Evolutionary conservation across 2,888 invertebrate genomes (phyloP).

Genomic region (Phytoseiulus persimilis): DNA sequence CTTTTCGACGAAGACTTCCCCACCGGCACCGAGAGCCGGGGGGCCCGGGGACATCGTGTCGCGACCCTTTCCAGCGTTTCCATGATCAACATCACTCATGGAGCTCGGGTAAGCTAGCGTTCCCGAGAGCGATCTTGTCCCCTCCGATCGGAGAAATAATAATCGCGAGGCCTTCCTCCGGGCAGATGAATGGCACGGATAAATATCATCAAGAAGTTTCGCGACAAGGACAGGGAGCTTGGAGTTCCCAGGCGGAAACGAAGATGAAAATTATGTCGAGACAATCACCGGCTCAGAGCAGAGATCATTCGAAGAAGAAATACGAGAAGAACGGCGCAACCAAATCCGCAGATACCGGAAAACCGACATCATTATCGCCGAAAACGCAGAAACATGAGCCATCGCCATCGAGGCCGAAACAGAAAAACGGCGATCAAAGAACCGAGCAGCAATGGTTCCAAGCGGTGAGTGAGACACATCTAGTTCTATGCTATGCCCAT

Average conservation of each 20-base stretch:
- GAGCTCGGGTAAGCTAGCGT: slow-evolving; percentile 50
- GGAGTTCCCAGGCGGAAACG: neutral
- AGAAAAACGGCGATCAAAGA: neutral
- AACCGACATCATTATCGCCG: neutral
- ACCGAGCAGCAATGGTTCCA: neutral
- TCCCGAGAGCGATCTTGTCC: neutral
- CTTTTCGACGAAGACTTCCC: slow-evolving; percentile 69
- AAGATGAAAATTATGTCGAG: neutral
- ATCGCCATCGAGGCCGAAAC: neutral
- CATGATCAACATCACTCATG: slow-evolving; percentile 59
- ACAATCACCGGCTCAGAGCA: neutral
- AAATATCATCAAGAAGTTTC: neutral
- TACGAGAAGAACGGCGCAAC: neutral
- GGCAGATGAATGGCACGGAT: neutral
- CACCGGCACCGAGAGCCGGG: slow-evolving; percentile 55
- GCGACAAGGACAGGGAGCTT: neutral
- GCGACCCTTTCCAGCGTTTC: slow-evolving; percentile 42
- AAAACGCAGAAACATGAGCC: neutral
- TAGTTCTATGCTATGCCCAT: neutral
- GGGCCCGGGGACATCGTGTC: slow-evolving; percentile 48
- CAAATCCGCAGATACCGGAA: neutral
- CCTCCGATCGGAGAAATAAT: neutral
- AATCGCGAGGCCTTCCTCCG: neutral
- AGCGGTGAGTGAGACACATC: neutral
- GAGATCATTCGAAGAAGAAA: neutral